Conservation (phyloP, 2,797 vertebrate genomes). For the Alca torda region DNA sequence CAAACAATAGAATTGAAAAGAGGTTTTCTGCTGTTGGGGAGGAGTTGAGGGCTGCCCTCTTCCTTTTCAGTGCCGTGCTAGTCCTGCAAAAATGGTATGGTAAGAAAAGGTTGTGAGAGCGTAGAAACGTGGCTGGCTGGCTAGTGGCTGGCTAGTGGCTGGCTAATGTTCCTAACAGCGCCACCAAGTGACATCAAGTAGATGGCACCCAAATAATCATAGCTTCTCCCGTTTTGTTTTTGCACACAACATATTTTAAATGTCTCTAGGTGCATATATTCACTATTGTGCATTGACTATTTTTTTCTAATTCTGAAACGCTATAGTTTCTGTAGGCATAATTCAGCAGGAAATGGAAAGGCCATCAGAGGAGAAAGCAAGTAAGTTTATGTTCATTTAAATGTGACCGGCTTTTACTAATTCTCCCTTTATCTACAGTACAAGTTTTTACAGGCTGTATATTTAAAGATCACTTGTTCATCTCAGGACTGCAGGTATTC, state of each 20-base stretch:
- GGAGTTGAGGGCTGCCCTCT: neutral
- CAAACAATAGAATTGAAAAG: neutral
- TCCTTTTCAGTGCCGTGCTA: neutral
- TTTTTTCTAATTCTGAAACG: neutral
- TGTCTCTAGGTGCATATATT: neutral
- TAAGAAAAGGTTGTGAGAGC: neutral
- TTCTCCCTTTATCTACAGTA: neutral
- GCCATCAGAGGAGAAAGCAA: neutral
- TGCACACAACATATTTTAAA: neutral
- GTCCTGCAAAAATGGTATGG: neutral
- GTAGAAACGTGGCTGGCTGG: too few relatives aligned
- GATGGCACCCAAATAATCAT: neutral
- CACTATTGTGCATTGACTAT: neutral
- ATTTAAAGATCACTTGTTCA: neutral
- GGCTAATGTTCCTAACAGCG: neutral
- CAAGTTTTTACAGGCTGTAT: neutral
- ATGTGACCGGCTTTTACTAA: neutral
- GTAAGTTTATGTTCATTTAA: neutral
- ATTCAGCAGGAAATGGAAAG: neutral
- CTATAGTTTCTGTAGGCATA: neutral
- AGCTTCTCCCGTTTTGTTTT: accelerated
- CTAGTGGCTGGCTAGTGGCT: neutral
- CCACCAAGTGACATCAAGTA: neutral
- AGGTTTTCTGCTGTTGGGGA: neutral
- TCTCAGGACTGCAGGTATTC: neutral